Percentiles rank a stretch among this genome's conserved stretches.
Evolutionary conservation across 2,113 vertebrate species (phyloP).

Genomic region (Benitochromis conjunctus): DNA sequence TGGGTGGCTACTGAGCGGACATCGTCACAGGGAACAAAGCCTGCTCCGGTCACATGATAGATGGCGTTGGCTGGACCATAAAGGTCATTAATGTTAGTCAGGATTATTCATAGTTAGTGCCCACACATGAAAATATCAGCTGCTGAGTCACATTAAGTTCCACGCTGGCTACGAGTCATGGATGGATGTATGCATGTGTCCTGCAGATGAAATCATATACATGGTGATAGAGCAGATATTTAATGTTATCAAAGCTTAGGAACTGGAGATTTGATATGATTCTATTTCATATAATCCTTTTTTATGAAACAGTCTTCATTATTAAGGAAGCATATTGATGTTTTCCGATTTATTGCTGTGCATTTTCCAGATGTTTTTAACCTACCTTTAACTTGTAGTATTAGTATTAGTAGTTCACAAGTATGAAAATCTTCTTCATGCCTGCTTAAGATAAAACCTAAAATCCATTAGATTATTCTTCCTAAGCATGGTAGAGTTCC

Average conservation of each 20-base stretch:
- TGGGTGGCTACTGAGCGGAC: constrained; percentile 31
- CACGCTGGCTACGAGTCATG: constrained; percentile 21
- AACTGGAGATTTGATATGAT: neutral
- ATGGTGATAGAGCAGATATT: neutral
- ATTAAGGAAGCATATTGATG: neutral
- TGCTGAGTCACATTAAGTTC: constrained; percentile 45
- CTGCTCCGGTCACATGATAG: neutral
- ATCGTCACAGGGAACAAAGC: constrained; percentile 34
- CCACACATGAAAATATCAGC: constrained; percentile 56
- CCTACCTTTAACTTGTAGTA: neutral
- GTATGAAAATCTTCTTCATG: neutral
- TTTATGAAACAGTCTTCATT: neutral
- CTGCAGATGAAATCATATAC: neutral
- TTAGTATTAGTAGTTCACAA: neutral
- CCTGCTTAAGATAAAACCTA: neutral
- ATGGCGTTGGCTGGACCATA: constrained; percentile 23
- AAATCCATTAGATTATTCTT: neutral
- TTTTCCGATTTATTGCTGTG: neutral
- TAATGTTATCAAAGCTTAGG: neutral
- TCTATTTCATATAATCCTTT: neutral
- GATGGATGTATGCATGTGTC: neutral
- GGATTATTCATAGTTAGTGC: constrained; percentile 50
- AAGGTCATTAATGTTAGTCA: constrained; percentile 65
- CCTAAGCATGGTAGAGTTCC: neutral
- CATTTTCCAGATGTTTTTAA: neutral